Percentiles rank a stretch among this genome's conserved stretches.
Evolutionary conservation across 2,113 vertebrate genomes (phyloP).

Genomic region (Esox niger): DNA sequence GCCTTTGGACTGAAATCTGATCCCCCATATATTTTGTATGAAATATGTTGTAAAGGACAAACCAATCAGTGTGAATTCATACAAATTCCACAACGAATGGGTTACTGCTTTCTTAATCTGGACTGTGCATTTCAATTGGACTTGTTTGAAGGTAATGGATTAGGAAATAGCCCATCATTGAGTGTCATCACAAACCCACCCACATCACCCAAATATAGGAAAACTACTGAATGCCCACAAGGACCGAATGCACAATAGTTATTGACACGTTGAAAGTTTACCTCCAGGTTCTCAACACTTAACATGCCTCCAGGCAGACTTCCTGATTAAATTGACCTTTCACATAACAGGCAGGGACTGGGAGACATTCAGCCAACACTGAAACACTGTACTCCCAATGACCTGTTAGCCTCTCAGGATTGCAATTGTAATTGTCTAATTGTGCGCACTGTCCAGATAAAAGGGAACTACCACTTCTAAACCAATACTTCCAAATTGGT

Average conservation of each 20-base stretch:
- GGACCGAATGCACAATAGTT: conserved; percentile 14
- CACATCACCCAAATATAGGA: neutral
- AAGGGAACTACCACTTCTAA: no score
- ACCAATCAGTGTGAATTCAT: no score
- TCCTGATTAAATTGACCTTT: conserved; percentile 19
- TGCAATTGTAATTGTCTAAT: no score
- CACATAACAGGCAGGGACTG: conserved; percentile 15
- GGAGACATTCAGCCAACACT: neutral
- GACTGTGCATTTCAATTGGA: neutral
- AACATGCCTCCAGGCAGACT: conserved; percentile 19
- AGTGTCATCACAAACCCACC: no score
- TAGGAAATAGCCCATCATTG: no score
- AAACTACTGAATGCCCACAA: neutral
- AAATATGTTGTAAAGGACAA: no score
- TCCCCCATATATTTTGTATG: no score
- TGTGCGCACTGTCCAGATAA: no score
- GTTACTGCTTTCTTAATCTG: no score
- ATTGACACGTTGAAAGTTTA: conserved; percentile 44
- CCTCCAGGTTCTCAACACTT: conserved; percentile 34
- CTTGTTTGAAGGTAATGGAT: neutral
- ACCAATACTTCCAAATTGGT: no score
- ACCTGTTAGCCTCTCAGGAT: neutral
- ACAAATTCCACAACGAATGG: no score
- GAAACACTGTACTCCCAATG: neutral
- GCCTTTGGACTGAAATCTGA: no score